Percentiles rank a stretch among this genome's conserved stretches.
Evolutionary conservation across 2,797 vertebrate genomes (phyloP).

Genomic region (Sebastes glaucus): DNA sequence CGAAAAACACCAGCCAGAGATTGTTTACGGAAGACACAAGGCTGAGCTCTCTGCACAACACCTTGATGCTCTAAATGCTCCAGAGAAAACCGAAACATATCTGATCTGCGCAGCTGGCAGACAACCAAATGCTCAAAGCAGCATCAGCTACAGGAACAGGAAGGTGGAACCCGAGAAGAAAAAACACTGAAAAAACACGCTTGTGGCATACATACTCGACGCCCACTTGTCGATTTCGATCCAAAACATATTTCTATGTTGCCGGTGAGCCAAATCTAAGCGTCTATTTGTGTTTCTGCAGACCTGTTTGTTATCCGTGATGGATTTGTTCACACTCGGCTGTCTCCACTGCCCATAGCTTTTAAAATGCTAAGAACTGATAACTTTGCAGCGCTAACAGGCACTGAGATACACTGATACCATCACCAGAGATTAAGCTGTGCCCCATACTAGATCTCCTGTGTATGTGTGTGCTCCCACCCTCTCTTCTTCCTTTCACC

Average conservation of each 20-base stretch:
- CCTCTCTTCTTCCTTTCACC: not conserved
- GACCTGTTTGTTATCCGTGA: not conserved
- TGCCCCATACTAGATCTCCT: not conserved
- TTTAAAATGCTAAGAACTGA: not conserved
- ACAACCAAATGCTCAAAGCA: slow-evolving; percentile 52
- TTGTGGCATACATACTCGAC: slow-evolving; percentile 24
- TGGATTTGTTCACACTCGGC: slow-evolving; percentile 1
- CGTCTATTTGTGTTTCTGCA: slow-evolving; percentile 22
- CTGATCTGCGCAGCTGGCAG: slow-evolving; percentile 51
- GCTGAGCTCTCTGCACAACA: slow-evolving; percentile 31
- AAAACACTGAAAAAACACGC: slow-evolving; percentile 30
- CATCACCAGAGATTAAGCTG: not conserved
- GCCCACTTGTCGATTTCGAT: slow-evolving; percentile 46
- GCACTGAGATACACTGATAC: slow-evolving; percentile 9
- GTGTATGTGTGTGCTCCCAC: not conserved
- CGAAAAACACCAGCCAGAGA: slow-evolving; percentile 33
- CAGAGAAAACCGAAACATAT: slow-evolving; percentile 38
- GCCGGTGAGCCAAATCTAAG: slow-evolving; percentile 27
- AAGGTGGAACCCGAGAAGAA: slow-evolving; percentile 43
- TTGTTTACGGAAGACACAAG: slow-evolving; percentile 48
- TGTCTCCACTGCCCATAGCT: not conserved
- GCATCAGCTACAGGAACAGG: slow-evolving; percentile 36
- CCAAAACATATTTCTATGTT: slow-evolving; percentile 25
- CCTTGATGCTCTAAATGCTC: slow-evolving; percentile 56
- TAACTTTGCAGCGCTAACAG: not conserved